These are phyloP conservation scores for Hylaea fasciaria DNA, from an alignment of 2,888 invertebrate genomes.

Conservation along the genomic window DNA sequence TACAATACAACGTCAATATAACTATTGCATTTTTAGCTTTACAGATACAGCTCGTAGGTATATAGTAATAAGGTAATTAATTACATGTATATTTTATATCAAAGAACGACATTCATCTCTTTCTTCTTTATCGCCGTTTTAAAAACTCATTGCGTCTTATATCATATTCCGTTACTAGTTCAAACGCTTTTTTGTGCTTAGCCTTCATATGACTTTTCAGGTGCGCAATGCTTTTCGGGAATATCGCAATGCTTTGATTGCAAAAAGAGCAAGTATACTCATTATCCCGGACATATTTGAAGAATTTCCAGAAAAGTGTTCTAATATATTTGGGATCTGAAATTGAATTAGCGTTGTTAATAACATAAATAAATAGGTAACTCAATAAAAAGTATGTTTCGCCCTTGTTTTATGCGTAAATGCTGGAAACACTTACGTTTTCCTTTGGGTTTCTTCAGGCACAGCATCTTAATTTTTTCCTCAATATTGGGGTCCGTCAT, in stretches of 20 bases:
- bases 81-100: too few relatives aligned
- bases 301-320: slow-evolving; percentile 25
- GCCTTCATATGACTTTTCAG: slow-evolving; percentile 11
- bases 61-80: too few relatives aligned
- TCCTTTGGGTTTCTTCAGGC: slow-evolving; percentile 5
- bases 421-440: slow-evolving; percentile 12
- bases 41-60: too few relatives aligned
- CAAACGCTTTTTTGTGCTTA: slow-evolving; percentile 8
- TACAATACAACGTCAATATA: too few relatives aligned
- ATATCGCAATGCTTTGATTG: neutral
- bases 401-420: neutral
- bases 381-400: neutral
- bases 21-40: too few relatives aligned
- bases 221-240: slow-evolving; percentile 1
- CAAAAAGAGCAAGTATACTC: slow-evolving; percentile 7
- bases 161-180: slow-evolving; percentile 9
- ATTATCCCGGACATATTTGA: neutral
- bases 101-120: too few relatives aligned
- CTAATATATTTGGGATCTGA: slow-evolving; percentile 6
- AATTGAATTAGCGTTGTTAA: neutral
- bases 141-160: too few relatives aligned
- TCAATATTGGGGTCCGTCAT: too few relatives aligned
- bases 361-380: too few relatives aligned
- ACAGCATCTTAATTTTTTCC: slow-evolving; percentile 5
- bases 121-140: too few relatives aligned